Conservation (phyloP, 2,113 vertebrate genomes). For the Pelecanoides urinatrix region DNA sequence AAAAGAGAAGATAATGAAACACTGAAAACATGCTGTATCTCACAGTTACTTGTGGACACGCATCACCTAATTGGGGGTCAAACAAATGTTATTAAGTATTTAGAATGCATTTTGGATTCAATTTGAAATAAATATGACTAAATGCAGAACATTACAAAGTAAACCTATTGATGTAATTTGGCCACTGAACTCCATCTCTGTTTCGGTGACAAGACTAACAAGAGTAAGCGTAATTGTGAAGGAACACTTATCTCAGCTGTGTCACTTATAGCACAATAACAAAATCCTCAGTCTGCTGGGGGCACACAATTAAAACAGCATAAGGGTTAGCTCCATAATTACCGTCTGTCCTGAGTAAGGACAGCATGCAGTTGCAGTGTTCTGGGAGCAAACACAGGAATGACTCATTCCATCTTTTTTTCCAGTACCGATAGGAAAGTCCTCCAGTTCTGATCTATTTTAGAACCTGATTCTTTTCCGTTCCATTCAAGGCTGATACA, state of each 20-base stretch:
- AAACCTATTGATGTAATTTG: slow-evolving; percentile 50
- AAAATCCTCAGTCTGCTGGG: background rate
- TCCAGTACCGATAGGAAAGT: background rate
- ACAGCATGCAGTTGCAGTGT: background rate
- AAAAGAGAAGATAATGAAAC: slow-evolving; percentile 61
- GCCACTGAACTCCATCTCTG: slow-evolving; percentile 37
- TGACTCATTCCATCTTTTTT: background rate
- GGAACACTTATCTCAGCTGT: background rate
- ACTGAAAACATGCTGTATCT: slow-evolving; percentile 37
- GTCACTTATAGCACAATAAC: slow-evolving; percentile 5
- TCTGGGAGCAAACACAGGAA: background rate
- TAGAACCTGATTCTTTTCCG: background rate
- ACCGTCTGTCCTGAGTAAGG: background rate
- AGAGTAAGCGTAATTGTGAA: background rate
- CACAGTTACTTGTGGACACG: slow-evolving; percentile 48
- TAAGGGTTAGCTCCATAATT: background rate
- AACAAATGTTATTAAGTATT: slow-evolving; percentile 49
- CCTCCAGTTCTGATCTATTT: background rate
- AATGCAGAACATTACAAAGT: slow-evolving; percentile 4
- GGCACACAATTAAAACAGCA: background rate
- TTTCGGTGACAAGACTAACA: slow-evolving; percentile 57
- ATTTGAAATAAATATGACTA: slow-evolving; percentile 49
- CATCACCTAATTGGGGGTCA: slow-evolving; percentile 70
- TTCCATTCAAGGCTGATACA: background rate
- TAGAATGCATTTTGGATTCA: slow-evolving; percentile 27